Evolutionary conservation across 2,113 vertebrate species (phyloP), one percentile per base, ranked within the genome.

Genomic region (Takifugu bimaculatus): DNA sequence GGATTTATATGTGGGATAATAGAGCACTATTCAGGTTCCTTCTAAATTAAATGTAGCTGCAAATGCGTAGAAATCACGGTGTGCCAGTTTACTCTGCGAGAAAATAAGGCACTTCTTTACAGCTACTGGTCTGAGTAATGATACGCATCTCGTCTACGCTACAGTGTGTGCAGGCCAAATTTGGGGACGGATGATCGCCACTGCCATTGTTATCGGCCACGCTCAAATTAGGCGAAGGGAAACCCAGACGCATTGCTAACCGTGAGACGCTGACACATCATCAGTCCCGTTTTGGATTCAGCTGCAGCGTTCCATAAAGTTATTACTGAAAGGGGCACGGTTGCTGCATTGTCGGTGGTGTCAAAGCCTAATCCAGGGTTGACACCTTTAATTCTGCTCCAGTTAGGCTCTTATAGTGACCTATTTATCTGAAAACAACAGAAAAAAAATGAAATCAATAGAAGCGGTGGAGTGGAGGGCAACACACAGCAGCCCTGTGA

Each of bases 331-430:
- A 63, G 50, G 58, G 50, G 57, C 53, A 27, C 35, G 63, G 76
- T 73, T 64, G 76, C 72, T 66, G 61, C 70, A 78, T 78, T 77
- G 80, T 74, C 63, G 55, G 28, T 11, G 55, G 74, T 82, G 69
- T 78, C 70, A 70, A 63, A 50, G 74, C 70, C 57, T 74, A 61
- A 78, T 83, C 71, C 76, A 76, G 82, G 79, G 72, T 75, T 63
- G 43, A 77, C 51, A 62, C 49, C 83, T 39, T 84, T 84, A 68
- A 82, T 86, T 81, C 79, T 80, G 82, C 86, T 78, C 86, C 81
- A 87, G 75, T 85, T 85, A 69, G 73, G 69, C 64, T 70, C 75
- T 79, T 77, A 72, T 78, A 79, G 27, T 77, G 76, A 89, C 81
- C 88, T 78, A 83, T 84, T 81, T 84, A 80, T 72, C 75, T 25